Base-by-base conservation (phyloP, 2,113 vertebrate species). In the Cyphomyrus plagiostoma region DNA sequence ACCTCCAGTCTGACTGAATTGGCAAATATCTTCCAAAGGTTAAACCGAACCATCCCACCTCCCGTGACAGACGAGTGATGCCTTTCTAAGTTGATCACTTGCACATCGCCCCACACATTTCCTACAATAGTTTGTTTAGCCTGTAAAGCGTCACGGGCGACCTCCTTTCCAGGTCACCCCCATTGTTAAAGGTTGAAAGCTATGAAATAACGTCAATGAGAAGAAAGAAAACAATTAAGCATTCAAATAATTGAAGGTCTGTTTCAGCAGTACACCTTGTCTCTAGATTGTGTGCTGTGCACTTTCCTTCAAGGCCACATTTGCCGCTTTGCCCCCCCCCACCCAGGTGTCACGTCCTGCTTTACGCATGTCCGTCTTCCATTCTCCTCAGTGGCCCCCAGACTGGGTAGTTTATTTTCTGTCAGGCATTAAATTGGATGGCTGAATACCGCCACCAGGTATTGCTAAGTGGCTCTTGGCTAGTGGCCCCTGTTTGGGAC, bases 341-440 rank as follows among this genome's bases (percentile, higher is more conserved):
- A 77, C 35, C 70, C 30, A 77, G 30, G 70, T 39, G 35, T 80
- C 74, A 80, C 35, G 3, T 30, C 26, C 62, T 30, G 62, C 74
- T 19, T 80, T 19, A 39, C 35, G 2, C 30, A 42, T 42, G 6
- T 80, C 74, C 15, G 5, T 42, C 35, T 39, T 42, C 15, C 35
- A 80, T 80, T 80, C 15, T 80, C 74, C 17, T 39, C 5, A 42
- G 35, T 42, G 17, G 35, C 35, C 74, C 62, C 62, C 26, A 70
- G 62, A 70, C 62, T 70, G n/a, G 58, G 2, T 26, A 84, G 80
- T 89, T 46, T 45, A 45, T 90, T 90, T 90, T 89, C 80, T 56
- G 21, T 35, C 49, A 62, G 84, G 86, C 30, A 48, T 13, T 46
- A 92, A 87, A 84, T n/a, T 30, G 19, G 50, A 66, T 86, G 80